Conservation (phyloP, 2,888 invertebrate species). For the Brenthis hecate region DNA sequence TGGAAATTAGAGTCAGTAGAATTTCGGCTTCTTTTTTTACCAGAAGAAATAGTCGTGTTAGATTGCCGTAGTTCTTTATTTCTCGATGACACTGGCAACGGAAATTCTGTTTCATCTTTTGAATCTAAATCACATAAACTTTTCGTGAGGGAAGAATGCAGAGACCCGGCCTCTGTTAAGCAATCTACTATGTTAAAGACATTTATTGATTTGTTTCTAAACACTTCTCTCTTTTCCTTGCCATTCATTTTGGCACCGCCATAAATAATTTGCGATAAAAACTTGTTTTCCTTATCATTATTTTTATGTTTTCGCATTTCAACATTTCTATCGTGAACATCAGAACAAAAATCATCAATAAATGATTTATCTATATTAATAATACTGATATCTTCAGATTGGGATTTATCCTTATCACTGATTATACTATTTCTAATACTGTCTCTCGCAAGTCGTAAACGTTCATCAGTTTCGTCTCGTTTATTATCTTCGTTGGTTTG, state of each 20-base stretch:
- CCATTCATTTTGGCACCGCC: conserved; percentile 54
- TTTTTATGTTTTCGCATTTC: conserved; percentile 59
- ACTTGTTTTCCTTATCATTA: conserved; percentile 71
- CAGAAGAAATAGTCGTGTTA: conserved; percentile 75
- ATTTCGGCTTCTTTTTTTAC: conserved; percentile 76
- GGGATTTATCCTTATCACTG: conserved; percentile 52
- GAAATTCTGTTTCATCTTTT: conserved; percentile 67
- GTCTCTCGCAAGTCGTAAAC: conserved; percentile 61
- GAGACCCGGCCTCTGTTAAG: conserved; percentile 68
- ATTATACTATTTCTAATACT: conserved; percentile 60
- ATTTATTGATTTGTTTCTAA: conserved; percentile 77
- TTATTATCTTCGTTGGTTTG: conserved; percentile 43
- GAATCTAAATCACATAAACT: conserved; percentile 75
- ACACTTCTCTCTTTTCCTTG: conserved; percentile 76
- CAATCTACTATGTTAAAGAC: conserved; percentile 77
- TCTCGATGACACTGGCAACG: conserved; percentile 62
- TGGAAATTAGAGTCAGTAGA: conserved; percentile 77
- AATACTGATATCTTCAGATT: conserved; percentile 60
- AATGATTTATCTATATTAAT: conserved; percentile 65
- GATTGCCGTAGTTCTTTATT: conserved; percentile 71
- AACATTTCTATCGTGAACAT: conserved; percentile 50
- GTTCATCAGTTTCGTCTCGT: conserved; percentile 59
- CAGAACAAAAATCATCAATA: conserved; percentile 56
- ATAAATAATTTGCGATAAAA: conserved; percentile 55
- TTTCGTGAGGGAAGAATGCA: conserved; percentile 74